A percentile compares a stretch with the other conserved stretches of the same genome.
These are phyloP conservation scores for Antigone vipio DNA, from an alignment of 2,113 vertebrate species.

Conservation along the genomic window DNA sequence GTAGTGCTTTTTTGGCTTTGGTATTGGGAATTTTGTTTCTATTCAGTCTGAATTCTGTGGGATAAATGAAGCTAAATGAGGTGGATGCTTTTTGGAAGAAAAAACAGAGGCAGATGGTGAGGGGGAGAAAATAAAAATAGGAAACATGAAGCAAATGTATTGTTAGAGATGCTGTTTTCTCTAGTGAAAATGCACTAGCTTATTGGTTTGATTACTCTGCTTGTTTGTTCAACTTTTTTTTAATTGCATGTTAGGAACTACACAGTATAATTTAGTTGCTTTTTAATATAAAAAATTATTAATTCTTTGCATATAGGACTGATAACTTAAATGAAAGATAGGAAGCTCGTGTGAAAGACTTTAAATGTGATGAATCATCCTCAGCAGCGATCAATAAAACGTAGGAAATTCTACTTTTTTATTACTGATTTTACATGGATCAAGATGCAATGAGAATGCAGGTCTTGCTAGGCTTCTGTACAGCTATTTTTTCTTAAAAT, in stretches of 20 bases:
- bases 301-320: not conserved
- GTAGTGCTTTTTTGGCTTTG: not conserved
- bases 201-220: not conserved
- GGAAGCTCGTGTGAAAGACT: not conserved
- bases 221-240: not conserved
- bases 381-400: not conserved
- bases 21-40: not conserved
- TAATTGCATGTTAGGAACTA: not conserved
- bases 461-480: not conserved
- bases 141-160: not conserved
- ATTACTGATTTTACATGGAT: not conserved
- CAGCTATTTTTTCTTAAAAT: not conserved
- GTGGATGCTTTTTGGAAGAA: not conserved
- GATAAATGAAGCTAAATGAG: not conserved
- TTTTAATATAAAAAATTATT: not conserved
- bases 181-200: not conserved
- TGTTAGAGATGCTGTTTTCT: not conserved
- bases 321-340: not conserved
- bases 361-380: not conserved
- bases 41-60: not conserved
- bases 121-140: conserved; percentile 18
- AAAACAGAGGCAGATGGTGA: conserved; percentile 13
- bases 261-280: not conserved
- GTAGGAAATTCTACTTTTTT: not conserved
- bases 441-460: not conserved